Evolutionary conservation across 2,113 vertebrate species (phyloP).

Genomic region (Oncorhynchus keta): DNA sequence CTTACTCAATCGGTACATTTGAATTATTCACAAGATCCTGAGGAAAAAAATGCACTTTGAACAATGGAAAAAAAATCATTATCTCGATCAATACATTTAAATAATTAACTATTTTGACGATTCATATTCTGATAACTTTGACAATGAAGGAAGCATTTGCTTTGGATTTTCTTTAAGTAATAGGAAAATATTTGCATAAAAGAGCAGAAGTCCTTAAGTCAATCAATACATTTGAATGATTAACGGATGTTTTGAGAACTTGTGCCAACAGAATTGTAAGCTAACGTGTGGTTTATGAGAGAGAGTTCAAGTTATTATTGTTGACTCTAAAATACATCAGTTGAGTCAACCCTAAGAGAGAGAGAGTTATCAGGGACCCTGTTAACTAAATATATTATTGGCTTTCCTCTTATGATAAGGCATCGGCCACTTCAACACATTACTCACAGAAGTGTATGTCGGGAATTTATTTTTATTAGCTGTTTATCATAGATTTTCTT

Average conservation of each 20-base stretch:
- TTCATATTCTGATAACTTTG: too few species aligned
- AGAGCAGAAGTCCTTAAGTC: background rate
- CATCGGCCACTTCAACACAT: background rate
- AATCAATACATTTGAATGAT: background rate
- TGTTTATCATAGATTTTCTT: constrained; percentile 8
- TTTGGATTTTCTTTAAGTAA: too few species aligned
- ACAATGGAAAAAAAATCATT: too few species aligned
- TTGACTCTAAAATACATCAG: background rate
- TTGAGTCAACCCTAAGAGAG: background rate
- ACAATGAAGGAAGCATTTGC: too few species aligned
- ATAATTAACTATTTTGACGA: too few species aligned
- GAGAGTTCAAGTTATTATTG: background rate
- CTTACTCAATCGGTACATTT: too few species aligned
- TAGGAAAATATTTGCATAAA: too few species aligned
- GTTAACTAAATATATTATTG: background rate
- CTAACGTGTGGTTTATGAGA: background rate
- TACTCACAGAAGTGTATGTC: background rate
- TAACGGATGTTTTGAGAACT: too few species aligned
- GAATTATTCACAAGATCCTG: too few species aligned
- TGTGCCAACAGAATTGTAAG: too few species aligned
- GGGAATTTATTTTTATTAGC: constrained; percentile 5
- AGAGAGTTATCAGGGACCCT: background rate
- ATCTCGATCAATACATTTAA: background rate
- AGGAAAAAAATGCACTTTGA: too few species aligned
- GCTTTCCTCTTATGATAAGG: background rate